Base-by-base conservation (phyloP, 2,113 vertebrate species). In the Cebidichthys violaceus region DNA sequence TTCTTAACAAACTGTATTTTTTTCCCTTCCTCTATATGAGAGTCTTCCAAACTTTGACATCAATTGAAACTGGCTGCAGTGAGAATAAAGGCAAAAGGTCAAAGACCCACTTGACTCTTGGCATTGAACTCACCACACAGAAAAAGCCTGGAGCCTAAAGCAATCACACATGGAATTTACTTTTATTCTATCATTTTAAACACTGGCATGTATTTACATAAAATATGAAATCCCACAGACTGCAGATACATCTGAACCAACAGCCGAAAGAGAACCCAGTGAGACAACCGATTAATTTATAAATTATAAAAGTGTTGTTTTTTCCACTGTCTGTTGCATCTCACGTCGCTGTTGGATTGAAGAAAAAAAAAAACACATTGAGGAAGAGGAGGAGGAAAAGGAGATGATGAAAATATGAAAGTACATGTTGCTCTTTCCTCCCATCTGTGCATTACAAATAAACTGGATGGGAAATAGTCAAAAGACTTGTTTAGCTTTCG, bases 401-500 rank as follows among this genome's bases (percentile, higher is more conserved):
- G 37, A 81, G 52, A 72, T 83, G 80, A 90, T 80, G 88, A 73
- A 89, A 87, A 89, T 88, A 50, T 79, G 65, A 82, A 73, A 79
- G 72, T 73, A 82, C 39, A 57, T 79, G 79, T 88, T 62, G 61
- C 79, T 82, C 57, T 81, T 89, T 77, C 69, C 74, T 68, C 75
- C 70, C 72, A 70, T 85, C 84, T 84, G 79, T 67, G 55, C 75
- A 68, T 86, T 75, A 29, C n/a, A 80, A 39, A 62, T 65, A 85
- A 73, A 75, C 24, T 70, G 43, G 78, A 88, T 79, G 81, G 75
- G 84, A 90, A 91, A 88, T 81, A 79, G 82, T 86, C 79, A 77
- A 62, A 88, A 90, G 88, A 88, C 86, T 33, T 92, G 1, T 92
- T 90, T 90, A 84, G 84, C 77, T 93, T 87, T 64, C 91, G 81